Evolutionary conservation across 2,113 vertebrate species (phyloP).

Genomic region (Zosterops borbonicus): DNA sequence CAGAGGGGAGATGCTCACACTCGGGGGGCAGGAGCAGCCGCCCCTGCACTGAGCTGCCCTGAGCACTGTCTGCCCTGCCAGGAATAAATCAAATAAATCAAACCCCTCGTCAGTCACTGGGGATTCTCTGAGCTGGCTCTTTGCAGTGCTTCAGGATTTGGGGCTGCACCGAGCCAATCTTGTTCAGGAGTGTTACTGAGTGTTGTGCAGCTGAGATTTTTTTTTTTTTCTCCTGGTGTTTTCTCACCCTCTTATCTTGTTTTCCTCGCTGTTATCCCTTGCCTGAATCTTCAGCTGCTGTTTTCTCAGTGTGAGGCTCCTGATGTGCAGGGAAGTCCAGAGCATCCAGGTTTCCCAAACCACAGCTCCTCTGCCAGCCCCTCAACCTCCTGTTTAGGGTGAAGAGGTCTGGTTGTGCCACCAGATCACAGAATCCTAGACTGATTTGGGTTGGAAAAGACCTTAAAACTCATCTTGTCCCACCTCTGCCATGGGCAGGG

Average conservation of each 20-base stretch:
- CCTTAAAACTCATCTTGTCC: fast-evolving
- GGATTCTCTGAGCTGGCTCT: not conserved
- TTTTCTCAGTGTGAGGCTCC: not conserved
- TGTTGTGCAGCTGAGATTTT: not conserved
- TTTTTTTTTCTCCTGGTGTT: not conserved
- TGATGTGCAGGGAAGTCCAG: not conserved
- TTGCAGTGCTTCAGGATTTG: not conserved
- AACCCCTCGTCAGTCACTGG: not conserved
- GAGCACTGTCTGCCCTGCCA: not conserved
- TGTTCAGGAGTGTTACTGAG: not conserved
- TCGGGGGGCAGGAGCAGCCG: not conserved
- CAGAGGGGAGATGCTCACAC: not conserved
- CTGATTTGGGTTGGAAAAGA: not conserved
- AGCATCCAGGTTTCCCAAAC: not conserved
- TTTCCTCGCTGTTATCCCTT: not conserved
- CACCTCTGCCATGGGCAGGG: too few species aligned
- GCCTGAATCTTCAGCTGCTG: not conserved
- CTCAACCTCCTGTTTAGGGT: fast-evolving
- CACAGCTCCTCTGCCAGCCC: not conserved
- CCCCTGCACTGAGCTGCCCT: not conserved
- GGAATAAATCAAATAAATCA: not conserved
- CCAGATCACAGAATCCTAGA: not conserved
- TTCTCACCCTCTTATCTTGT: not conserved
- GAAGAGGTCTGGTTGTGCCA: not conserved
- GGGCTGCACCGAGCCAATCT: not conserved